Base-by-base conservation (phyloP, 2,888 invertebrate species). In the Drosophila crucigera region DNA sequence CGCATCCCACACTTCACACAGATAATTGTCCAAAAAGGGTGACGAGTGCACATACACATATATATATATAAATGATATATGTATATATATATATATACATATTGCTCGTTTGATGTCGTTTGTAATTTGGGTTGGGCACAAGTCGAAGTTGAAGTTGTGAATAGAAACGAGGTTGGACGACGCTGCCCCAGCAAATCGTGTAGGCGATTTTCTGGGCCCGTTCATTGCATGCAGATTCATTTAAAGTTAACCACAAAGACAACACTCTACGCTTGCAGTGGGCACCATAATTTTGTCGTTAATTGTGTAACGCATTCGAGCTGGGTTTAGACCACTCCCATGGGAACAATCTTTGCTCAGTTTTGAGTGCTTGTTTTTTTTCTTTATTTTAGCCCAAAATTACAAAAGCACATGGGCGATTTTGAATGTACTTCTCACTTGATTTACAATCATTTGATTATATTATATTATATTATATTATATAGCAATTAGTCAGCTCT, bases 171-270 rank as follows among this genome's bases (percentile, higher is more conserved):
- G 52, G 70, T 79, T 80, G 66, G 80, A 72, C 68, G 64, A 63
- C 31, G 76, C 68, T 76, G 66, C 52, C 68, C 53, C 73, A 74
- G 63, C 77, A 74, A 53, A 80, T 69, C 67, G 75, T 58, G 89
- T 87, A 78, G 87, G 89, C 84, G 85, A 68, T 59, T 78, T 68
- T 80, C 67, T 81, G 73, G 79, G 84, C 75, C 63, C 73, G 87
- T 76, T 82, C 80, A 71, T 59, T 76, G 78, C 75, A 80, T 80
- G 64, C 43, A 65, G 69, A 73, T 88, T 83, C 80, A 80, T 84
- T 82, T 78, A 70, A 74, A 68, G 68, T 84, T 68, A 64, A 71
- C 73, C 62, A 74, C 33, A 68, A 28, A 30, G n/a, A 58, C 9
- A 41, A 47, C 4, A 47, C 47, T 47, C 47, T 58, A 43, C 31